phyloP scores from a whole-genome alignment of 1,140 invertebrate species.

The Vollenhovia emeryi region DNA sequence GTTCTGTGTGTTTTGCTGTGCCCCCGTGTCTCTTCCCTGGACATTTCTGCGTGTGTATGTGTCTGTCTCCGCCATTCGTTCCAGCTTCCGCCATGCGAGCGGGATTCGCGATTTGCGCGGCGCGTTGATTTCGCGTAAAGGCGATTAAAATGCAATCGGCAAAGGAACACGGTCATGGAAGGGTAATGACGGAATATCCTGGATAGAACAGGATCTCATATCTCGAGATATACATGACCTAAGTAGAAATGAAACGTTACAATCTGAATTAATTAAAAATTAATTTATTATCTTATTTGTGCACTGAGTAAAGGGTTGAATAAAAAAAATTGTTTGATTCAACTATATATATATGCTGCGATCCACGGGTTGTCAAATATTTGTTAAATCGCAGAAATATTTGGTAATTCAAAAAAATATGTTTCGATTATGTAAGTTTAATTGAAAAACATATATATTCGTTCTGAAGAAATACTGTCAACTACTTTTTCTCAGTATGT shows the following conservation, averaged over 20 bases:
- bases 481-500: too few species aligned
- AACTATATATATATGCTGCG: too few species aligned
- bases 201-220: background rate
- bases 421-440: too few species aligned
- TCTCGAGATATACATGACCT: background rate
- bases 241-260: background rate
- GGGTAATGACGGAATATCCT: background rate
- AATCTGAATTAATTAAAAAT: background rate
- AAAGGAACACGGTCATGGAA: constrained; percentile 8
- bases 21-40: constrained; percentile 5
- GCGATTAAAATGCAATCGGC: constrained; percentile 41
- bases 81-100: constrained; percentile 16
- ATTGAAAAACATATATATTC: too few species aligned
- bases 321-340: too few species aligned
- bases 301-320: too few species aligned
- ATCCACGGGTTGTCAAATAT: too few species aligned
- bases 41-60: background rate
- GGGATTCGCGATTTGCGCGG: constrained; percentile 38
- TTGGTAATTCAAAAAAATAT: too few species aligned
- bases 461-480: too few species aligned
- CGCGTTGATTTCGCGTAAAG: constrained; percentile 5
- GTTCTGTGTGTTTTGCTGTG: constrained; percentile 65
- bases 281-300: too few species aligned
- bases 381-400: too few species aligned
- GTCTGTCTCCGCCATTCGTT: constrained; percentile 38